Percentiles rank a stretch among this genome's conserved stretches.
These are phyloP conservation scores for Tapera naevia DNA, from an alignment of 2,797 vertebrate genomes.

Conservation along the genomic window DNA sequence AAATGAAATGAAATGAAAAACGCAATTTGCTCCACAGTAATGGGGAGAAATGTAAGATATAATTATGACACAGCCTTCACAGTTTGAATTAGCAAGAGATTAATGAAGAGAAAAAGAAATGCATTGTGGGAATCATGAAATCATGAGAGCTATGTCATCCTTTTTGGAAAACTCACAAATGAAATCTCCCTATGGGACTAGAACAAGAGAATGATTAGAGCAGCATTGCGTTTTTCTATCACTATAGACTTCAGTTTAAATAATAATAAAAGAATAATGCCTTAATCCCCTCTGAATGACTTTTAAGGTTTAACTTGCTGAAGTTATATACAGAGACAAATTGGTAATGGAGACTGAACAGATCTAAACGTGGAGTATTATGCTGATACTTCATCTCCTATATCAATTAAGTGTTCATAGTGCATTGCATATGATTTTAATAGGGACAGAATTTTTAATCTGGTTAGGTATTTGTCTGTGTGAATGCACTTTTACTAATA, in stretches of 20 bases:
- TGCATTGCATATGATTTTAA: slow-evolving; percentile 40
- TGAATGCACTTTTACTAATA: slow-evolving; percentile 47
- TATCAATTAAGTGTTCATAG: slow-evolving; percentile 38
- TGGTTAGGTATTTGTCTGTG: slow-evolving; percentile 34
- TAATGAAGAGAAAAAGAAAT: slow-evolving; percentile 71
- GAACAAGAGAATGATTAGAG: slow-evolving; percentile 64
- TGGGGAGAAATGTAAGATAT: slow-evolving; percentile 64
- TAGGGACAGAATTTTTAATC: slow-evolving; percentile 45
- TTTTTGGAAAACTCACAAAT: slow-evolving; percentile 60
- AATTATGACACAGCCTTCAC: slow-evolving; percentile 54
- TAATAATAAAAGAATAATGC: slow-evolving; percentile 73
- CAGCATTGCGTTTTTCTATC: slow-evolving; percentile 37
- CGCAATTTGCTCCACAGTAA: slow-evolving; percentile 50
- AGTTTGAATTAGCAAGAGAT: slow-evolving; percentile 67
- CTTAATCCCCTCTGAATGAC: slow-evolving; percentile 57
- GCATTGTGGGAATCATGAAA: slow-evolving; percentile 40
- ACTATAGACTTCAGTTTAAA: slow-evolving; percentile 57
- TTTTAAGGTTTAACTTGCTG: slow-evolving; percentile 68
- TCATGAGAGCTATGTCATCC: slow-evolving; percentile 35
- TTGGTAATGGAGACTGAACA: slow-evolving; percentile 34
- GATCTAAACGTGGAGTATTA: slow-evolving; percentile 50
- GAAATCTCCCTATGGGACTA: slow-evolving; percentile 53
- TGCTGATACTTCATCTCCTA: slow-evolving; percentile 28
- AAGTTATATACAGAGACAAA: slow-evolving; percentile 55
- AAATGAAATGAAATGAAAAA: slow-evolving; percentile 63